Evolutionary conservation across 2,797 vertebrate species (phyloP), one percentile per base, ranked within the genome.

Genomic region (Spinus olivaceus): DNA sequence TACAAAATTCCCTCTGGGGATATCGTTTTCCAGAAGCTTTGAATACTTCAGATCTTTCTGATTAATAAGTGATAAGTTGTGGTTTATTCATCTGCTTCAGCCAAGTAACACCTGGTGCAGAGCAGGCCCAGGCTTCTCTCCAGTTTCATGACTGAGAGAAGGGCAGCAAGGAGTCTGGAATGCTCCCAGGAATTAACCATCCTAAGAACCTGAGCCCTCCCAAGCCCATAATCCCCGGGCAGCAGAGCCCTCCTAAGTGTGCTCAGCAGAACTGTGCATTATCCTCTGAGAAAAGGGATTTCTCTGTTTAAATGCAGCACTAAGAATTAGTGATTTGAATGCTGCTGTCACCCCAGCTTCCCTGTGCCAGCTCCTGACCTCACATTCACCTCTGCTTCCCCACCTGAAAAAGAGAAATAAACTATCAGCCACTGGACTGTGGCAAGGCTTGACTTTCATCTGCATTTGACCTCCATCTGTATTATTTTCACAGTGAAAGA

Each of bases 21-120:
- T 91, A 95, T 42, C 30, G 1, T 71, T 96, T 95, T 91, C 67
- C 78, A 86, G 64, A 70, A 95, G 69, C 70, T 66, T 15, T 70
- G 87, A 96, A 66, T 69, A 71, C 81, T 94, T 95, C 90, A 93
- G 78, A 74, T 86, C 84, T 77, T 49, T 56, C 81, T 92, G 94
- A 96, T 97, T 96, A 96, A 96, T 94, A 95, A 94, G 91, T 95
- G 88, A 93, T 95, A 93, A 92, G 28, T 22, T 92, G 78, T 90
- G 74, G 56, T 82, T 94, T 84, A 84, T 77, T 90, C 57, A 64
- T 84, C 77, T 94, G 70, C 74, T 93, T 24, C 86, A 92, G 86
- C 37, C 60, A 84, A 92, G 71, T 0, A 72, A 42, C 81, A 90
- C 81, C 66, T 53, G 72, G 81, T 23, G 37, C 21, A 9, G 59